Base-by-base conservation (phyloP, 2,113 vertebrate species). In the Zapornia atra region DNA sequence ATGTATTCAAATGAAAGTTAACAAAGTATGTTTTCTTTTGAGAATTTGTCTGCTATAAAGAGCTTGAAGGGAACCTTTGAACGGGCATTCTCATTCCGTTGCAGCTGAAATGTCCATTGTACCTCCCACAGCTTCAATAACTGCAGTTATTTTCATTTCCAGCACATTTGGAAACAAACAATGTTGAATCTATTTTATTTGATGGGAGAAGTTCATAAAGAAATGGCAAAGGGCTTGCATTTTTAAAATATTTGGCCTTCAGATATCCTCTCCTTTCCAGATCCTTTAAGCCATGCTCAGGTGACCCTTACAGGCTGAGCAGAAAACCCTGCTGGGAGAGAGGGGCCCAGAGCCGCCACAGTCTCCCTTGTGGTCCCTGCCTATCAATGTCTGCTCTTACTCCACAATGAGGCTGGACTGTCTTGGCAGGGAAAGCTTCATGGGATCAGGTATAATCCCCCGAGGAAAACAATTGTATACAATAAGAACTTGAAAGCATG, bases 81-180 rank as follows among this genome's bases (percentile, higher is more conserved):
- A 87, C 2, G 2, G 42, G 31, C 53, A 33, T 92, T 73, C 51
- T 82, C 50, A 82, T 82, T 42, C 40, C 0, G 4, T 54, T 91
- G 60, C 61, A 91, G 76, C 54, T 87, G 83, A 96, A 97, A 90
- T 91, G 88, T 81, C 82, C 72, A 65, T 78, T 76, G 44, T 59
- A 29, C 71, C 86, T 97, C 84, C 87, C 69, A 50, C 79, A 90
- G 82, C 57, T 78, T 80, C 71, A 94, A 82, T 73, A 83, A 87
- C 59, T 72, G 64, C 44, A 73, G 64, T 70, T 97, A 83, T 96
- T 96, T 96, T 92, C 79, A 78, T 80, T 68, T 81, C 93, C 77
- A 94, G 86, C 31, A 60, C 91, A 90, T 97, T 97, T 92, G 90
- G 95, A 96, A 97, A 96, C 84, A 97, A 97, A 86, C 31, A 48